phyloP scores from a whole-genome alignment of 2,797 vertebrate genomes.

The Adelosebastes latens region DNA sequence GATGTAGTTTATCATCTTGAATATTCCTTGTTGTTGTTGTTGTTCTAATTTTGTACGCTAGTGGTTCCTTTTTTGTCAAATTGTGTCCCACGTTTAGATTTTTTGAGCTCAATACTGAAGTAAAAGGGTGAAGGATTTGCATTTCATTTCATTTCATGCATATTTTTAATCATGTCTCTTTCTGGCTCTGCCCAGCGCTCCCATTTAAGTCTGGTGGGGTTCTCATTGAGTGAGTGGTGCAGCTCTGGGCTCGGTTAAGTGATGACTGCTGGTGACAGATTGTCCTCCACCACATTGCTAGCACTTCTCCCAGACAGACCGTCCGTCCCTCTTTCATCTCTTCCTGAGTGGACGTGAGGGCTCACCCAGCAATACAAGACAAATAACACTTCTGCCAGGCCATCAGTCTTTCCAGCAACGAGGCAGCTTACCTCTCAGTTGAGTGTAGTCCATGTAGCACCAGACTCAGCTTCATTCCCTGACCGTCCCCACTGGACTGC shows the following conservation, averaged over 20 bases:
- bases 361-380: conserved; percentile 73
- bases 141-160: conserved; percentile 73
- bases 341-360: conserved; percentile 74
- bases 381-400: conserved; percentile 71
- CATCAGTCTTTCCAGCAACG: conserved; percentile 71
- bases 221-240: conserved; percentile 74
- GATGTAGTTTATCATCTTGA: not conserved
- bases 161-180: conserved; percentile 78
- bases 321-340: conserved; percentile 77
- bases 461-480: conserved; percentile 40
- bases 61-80: not conserved
- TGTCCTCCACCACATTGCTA: conserved; percentile 66
- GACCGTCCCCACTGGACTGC: not conserved
- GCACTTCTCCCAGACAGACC: conserved; percentile 73
- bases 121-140: conserved; percentile 68
- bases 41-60: not conserved
- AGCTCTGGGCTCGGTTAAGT: conserved; percentile 72
- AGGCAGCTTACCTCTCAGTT: conserved; percentile 65
- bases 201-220: conserved; percentile 65
- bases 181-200: conserved; percentile 56
- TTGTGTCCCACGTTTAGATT: conserved; percentile 14
- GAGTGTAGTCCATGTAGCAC: conserved; percentile 44
- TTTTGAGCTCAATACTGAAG: conserved; percentile 13
- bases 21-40: not conserved
- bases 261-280: conserved; percentile 81